Evolutionary conservation across 2,888 invertebrate genomes (phyloP).

Genomic region (Dendrolimus houi): DNA sequence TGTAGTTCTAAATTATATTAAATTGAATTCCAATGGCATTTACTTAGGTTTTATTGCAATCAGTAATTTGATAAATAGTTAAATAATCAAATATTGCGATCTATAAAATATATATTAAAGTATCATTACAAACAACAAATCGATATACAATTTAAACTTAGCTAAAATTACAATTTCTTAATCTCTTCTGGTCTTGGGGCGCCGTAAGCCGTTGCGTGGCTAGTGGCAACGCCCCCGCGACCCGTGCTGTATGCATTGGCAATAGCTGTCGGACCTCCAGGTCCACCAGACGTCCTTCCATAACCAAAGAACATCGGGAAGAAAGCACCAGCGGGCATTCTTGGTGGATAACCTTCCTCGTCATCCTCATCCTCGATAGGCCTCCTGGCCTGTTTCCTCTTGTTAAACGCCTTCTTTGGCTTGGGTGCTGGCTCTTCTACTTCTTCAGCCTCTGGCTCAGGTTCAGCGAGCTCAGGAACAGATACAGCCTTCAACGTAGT

Average conservation of each 20-base stretch:
- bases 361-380: constrained; percentile 69
- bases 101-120: constrained; percentile 15
- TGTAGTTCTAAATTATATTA: too few species aligned
- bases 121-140: constrained; percentile 17
- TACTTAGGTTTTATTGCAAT: too few species aligned
- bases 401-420: constrained; percentile 47
- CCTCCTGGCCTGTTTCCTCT: constrained; percentile 54
- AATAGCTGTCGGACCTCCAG: constrained; percentile 80
- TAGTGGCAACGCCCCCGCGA: constrained; percentile 82
- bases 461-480: constrained; percentile 46
- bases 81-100: constrained; percentile 7
- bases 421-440: constrained; percentile 41
- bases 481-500: constrained; percentile 27
- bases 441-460: constrained; percentile 57
- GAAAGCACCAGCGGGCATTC: constrained; percentile 72
- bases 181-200: constrained; percentile 64
- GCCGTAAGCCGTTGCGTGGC: constrained; percentile 84
- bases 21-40: too few species aligned
- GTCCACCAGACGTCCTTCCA: constrained; percentile 55
- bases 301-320: constrained; percentile 81
- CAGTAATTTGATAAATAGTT: constrained; percentile 2
- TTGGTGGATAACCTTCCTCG: constrained; percentile 62
- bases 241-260: constrained; percentile 85
- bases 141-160: constrained; percentile 21
- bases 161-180: constrained; percentile 25